These are phyloP conservation scores for Acomys russatus DNA, from an alignment of 2,797 vertebrate species.

Conservation along the genomic window DNA sequence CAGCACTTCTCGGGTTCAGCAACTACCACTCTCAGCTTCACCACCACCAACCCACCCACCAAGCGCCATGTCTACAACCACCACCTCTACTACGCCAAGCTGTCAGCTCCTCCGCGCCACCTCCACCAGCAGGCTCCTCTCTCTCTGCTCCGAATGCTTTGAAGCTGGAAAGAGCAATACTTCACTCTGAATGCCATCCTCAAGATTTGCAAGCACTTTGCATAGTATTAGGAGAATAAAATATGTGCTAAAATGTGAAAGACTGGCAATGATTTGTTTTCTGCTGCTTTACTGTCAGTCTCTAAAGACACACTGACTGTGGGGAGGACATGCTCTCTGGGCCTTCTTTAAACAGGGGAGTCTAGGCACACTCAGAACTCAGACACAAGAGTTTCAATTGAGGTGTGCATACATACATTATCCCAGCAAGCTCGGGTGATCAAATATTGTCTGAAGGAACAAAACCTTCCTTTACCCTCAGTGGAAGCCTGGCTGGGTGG, in stretches of 20 bases:
- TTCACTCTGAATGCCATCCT: constrained; percentile 78
- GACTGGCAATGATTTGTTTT: constrained; percentile 80
- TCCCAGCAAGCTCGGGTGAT: constrained; percentile 74
- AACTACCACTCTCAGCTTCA: not conserved
- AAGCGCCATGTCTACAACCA: fast-evolving
- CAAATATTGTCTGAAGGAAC: constrained; percentile 79
- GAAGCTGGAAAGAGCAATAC: constrained; percentile 78
- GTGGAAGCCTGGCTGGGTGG: constrained; percentile 70
- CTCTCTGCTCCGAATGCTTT: constrained; percentile 53
- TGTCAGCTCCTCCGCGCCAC: not conserved
- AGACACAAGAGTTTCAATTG: constrained; percentile 78
- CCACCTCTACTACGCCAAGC: too few relatives aligned
- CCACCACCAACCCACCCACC: not conserved
- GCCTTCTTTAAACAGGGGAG: constrained; percentile 80
- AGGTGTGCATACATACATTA: constrained; percentile 66
- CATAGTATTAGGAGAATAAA: constrained; percentile 71
- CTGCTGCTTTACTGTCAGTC: constrained; percentile 66
- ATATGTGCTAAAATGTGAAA: constrained; percentile 85
- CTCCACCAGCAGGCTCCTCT: not conserved
- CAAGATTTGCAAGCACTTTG: constrained; percentile 80
- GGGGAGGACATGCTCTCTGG: constrained; percentile 71
- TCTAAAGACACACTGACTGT: constrained; percentile 77
- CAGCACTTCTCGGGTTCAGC: not conserved
- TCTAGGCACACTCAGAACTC: constrained; percentile 81
- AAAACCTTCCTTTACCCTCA: constrained; percentile 84